A percentile compares a stretch with the other conserved stretches of the same genome.
Evolutionary conservation across 2,797 vertebrate genomes (phyloP).

Genomic region (Notolabrus celidotus): DNA sequence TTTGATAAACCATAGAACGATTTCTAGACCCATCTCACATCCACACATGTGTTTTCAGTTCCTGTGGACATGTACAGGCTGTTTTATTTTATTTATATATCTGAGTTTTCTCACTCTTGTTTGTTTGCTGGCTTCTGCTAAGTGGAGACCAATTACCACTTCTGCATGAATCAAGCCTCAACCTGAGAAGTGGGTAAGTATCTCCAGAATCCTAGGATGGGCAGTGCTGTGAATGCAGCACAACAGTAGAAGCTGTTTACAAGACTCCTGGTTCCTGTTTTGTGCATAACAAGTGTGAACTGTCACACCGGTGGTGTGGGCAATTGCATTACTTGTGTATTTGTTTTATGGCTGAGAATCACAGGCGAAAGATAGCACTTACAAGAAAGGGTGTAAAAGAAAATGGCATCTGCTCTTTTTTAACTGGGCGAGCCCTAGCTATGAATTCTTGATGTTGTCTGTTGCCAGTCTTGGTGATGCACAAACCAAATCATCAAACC

Average conservation of each 20-base stretch:
- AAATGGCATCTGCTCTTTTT: too few species aligned
- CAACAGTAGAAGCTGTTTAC: constrained; percentile 25
- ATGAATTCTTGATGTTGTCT: too few species aligned
- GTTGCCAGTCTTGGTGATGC: not conserved
- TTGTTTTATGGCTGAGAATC: not conserved
- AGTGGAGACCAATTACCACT: constrained; percentile 12
- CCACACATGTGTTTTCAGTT: not conserved
- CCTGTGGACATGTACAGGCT: not conserved
- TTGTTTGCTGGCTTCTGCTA: constrained; percentile 15
- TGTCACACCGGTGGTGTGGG: not conserved
- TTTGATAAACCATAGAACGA: not conserved
- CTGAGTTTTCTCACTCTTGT: not conserved
- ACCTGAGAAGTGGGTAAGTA: not conserved
- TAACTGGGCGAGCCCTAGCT: too few species aligned
- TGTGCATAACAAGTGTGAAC: constrained; percentile 7
- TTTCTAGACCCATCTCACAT: not conserved
- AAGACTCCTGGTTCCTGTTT: constrained; percentile 19
- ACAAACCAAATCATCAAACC: not conserved
- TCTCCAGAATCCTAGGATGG: not conserved
- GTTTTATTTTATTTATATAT: not conserved
- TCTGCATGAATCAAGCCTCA: not conserved
- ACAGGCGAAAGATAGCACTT: not conserved
- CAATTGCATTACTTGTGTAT: not conserved
- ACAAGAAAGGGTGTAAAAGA: too few species aligned
- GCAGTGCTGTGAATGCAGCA: constrained; percentile 4